Conservation (phyloP, 2,797 vertebrate species). For the Molossus alvarezi region DNA sequence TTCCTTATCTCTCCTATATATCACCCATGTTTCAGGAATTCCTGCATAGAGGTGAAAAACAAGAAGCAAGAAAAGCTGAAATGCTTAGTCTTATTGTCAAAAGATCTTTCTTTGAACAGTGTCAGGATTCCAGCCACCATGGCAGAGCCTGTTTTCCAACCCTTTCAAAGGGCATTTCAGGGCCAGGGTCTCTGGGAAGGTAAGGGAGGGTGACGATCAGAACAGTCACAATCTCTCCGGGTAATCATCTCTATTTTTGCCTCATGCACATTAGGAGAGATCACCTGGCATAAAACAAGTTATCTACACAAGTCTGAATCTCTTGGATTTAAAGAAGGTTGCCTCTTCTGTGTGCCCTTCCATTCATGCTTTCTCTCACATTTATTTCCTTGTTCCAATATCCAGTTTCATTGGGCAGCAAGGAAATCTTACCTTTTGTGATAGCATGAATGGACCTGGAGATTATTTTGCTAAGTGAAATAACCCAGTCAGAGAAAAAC, state of each 20-base stretch:
- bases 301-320: background rate
- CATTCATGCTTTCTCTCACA: background rate
- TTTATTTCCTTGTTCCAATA: background rate
- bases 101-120: constrained; percentile 22
- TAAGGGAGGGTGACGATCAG: background rate
- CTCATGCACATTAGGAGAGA: background rate
- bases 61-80: background rate
- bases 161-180: constrained; percentile 5
- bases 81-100: background rate
- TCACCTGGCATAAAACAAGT: no score
- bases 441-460: no score
- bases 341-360: background rate
- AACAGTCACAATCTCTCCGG: background rate
- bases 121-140: background rate
- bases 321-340: background rate
- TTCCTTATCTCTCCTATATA: background rate
- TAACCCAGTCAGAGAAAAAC: no score
- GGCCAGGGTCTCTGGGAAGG: background rate
- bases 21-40: background rate
- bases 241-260: background rate
- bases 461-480: no score
- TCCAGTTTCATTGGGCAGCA: background rate
- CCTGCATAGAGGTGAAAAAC: background rate
- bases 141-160: background rate
- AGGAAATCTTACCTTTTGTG: no score